These are phyloP conservation scores for Falco cherrug DNA, from an alignment of 2,797 vertebrate species.

Conservation along the genomic window DNA sequence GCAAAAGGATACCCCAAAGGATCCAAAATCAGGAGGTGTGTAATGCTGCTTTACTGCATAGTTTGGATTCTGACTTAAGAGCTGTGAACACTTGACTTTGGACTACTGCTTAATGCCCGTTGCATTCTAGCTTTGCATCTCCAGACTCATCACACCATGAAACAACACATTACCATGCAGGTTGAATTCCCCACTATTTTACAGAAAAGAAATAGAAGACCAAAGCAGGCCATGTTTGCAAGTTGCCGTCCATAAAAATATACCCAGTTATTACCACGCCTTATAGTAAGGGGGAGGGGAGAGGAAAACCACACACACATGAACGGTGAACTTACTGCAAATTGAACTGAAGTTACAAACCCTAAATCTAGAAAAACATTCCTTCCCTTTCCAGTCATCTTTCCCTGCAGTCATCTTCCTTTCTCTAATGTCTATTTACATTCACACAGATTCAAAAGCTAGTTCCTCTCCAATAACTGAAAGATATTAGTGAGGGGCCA, in stretches of 20 bases:
- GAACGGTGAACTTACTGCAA: neutral
- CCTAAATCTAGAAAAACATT: neutral
- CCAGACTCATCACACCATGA: rapidly evolving
- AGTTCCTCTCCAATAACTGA: neutral
- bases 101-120: neutral
- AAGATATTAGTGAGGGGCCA: neutral
- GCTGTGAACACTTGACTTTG: neutral
- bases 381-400: neutral
- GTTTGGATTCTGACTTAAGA: neutral
- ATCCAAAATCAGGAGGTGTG: neutral
- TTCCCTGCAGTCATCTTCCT: neutral
- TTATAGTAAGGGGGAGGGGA: neutral
- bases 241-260: neutral
- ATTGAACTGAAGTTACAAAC: neutral
- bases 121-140: neutral
- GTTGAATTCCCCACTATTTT: neutral
- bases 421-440: neutral
- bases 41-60: neutral
- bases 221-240: neutral
- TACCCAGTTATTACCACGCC: neutral
- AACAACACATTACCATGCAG: neutral
- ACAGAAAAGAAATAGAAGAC: neutral
- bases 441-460: neutral
- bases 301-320: neutral
- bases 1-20: neutral